A percentile compares a stretch with the other conserved stretches of the same genome.
Conservation (phyloP, 2,797 vertebrate species). For the Microchirus variegatus region DNA sequence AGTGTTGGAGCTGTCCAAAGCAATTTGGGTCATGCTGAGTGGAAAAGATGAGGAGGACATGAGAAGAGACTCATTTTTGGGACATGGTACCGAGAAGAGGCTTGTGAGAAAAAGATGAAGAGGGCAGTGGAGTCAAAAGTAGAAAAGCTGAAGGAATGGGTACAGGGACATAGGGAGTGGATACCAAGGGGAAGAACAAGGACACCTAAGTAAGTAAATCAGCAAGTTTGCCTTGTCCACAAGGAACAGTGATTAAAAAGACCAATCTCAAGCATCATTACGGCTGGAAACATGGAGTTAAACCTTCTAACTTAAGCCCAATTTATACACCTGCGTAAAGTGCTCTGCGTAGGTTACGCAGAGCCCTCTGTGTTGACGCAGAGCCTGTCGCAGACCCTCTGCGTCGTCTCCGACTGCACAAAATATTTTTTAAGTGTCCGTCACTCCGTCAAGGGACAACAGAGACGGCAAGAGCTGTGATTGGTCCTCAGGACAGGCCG, state of each 20-base stretch:
- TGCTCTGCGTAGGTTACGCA: no score
- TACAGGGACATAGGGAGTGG: conserved; percentile 6
- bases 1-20: conserved; percentile 35
- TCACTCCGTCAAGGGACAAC: no score
- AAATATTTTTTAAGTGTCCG: no score
- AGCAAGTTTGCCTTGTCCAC: background rate
- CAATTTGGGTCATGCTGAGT: conserved; percentile 43
- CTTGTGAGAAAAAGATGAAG: conserved; percentile 25
- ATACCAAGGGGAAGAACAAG: conserved; percentile 38
- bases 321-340: no score
- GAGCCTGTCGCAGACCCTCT: no score
- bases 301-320: background rate
- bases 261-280: background rate
- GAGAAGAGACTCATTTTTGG: conserved; percentile 24
- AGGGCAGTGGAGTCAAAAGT: conserved; percentile 19
- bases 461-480: no score
- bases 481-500: no score
- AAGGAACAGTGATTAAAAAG: background rate
- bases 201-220: conserved; percentile 10
- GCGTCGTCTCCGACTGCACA: no score
- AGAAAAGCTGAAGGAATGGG: conserved; percentile 8
- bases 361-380: no score
- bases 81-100: conserved; percentile 20
- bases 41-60: conserved; percentile 31
- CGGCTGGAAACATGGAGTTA: background rate